Conservation (phyloP, 1,140 invertebrate genomes). For the Wiebesia pumilae region DNA sequence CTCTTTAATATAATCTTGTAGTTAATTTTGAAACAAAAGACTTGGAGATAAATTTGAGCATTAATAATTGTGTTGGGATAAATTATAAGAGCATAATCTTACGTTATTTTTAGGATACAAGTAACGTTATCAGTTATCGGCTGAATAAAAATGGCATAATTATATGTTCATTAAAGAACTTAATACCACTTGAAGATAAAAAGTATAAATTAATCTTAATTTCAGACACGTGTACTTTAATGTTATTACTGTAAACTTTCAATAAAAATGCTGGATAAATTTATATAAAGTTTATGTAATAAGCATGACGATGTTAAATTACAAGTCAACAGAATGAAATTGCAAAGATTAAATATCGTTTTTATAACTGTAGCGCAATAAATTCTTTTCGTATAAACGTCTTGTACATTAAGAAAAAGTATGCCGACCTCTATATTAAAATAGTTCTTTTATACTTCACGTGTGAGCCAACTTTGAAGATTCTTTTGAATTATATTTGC, state of each 20-base stretch:
- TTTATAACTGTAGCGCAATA: neutral
- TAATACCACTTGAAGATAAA: neutral
- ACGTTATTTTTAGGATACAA: neutral
- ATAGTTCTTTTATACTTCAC: too few relatives aligned
- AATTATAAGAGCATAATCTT: neutral
- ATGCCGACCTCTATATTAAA: too few relatives aligned
- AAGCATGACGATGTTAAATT: neutral
- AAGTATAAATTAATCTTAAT: neutral
- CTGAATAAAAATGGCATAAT: neutral
- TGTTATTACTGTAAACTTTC: neutral
- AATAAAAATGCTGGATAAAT: neutral
- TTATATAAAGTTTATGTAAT: neutral
- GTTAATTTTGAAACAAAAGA: neutral
- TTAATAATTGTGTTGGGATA: neutral
- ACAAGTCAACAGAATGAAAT: neutral
- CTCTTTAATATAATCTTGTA: too few relatives aligned
- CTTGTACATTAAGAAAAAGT: neutral
- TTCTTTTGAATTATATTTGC: neutral
- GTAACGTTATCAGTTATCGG: too few relatives aligned
- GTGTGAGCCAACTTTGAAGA: too few relatives aligned
- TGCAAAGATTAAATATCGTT: neutral
- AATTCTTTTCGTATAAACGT: neutral
- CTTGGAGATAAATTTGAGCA: neutral
- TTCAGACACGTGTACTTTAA: neutral
- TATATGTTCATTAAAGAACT: too few relatives aligned